These are phyloP conservation scores for Asarcornis scutulata DNA, from an alignment of 2,113 vertebrate genomes.

Conservation along the genomic window DNA sequence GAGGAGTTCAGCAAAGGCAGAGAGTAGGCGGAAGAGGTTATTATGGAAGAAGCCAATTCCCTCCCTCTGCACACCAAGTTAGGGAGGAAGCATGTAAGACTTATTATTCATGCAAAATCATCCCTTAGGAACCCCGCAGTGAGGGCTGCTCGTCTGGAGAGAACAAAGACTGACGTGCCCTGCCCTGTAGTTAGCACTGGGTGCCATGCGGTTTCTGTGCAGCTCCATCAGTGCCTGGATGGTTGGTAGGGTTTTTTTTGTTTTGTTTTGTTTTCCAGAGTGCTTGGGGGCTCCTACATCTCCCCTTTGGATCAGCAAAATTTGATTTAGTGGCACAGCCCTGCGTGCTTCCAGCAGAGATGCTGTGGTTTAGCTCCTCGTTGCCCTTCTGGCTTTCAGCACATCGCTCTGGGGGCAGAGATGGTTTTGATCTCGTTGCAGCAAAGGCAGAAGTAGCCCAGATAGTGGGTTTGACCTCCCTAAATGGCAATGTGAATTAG, in stretches of 20 bases:
- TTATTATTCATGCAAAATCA: not conserved
- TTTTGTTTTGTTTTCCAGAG: not conserved
- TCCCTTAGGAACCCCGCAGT: not conserved
- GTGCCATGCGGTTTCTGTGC: not conserved
- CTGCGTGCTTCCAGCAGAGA: not conserved
- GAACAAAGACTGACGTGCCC: not conserved
- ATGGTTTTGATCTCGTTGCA: not conserved
- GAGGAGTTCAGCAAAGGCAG: not conserved
- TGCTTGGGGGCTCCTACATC: not conserved
- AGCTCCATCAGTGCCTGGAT: not conserved
- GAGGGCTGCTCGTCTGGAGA: not conserved
- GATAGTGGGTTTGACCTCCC: not conserved
- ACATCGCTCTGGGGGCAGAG: not conserved
- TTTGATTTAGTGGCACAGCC: not conserved
- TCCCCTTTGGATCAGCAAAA: not conserved
- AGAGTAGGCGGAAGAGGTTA: not conserved
- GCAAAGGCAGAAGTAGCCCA: not conserved
- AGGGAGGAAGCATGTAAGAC: fast-evolving
- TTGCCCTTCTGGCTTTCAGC: not conserved
- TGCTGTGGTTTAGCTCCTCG: not conserved
- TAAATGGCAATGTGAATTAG: not conserved
- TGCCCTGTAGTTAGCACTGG: not conserved
- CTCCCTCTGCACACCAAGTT: fast-evolving
- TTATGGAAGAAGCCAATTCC: not conserved
- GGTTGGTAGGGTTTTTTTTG: not conserved